Base-by-base conservation (phyloP, 2,888 invertebrate species). In the Antheraea assamensis region DNA sequence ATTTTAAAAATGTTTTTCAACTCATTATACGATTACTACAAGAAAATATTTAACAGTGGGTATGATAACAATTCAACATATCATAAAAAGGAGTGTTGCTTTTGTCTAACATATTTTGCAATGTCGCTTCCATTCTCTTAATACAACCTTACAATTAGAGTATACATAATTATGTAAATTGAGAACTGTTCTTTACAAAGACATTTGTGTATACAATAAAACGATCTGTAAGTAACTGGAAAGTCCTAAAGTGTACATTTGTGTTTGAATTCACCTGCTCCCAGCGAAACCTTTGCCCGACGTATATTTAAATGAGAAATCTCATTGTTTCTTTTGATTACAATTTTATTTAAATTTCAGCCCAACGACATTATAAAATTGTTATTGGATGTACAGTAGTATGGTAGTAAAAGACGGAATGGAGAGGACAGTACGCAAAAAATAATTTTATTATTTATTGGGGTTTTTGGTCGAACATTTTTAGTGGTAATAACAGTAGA, bases 291-390 rank as follows among this genome's bases (percentile, higher is more conserved):
- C 61, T 61, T 61, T 27, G 27, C 7, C 27, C 27, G 27, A 61
- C 15, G 61, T 61, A 24, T 61, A 61, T 61, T 61, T 27, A 61
- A 61, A 61, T 61, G 17, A 61, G 27, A 30, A 61, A 27, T 15
- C 61, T 27, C 61, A 61, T 61, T 61, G 61, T 61, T 27, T 61
- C 61, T 30, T 61, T 61, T 61, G 61, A 61, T 61, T 61, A 61
- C 27, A 30, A 27, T 61, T 61, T 61, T 61, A 27, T 27, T 61
- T 30, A 27, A 61, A 61, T 61, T 61, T 27, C 27, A 27, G 61
- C 13, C 24, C 15, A 61, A 61, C 61, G 61, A 30, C 27, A 61
- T 61, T 27, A 61, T 61, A 61, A 61, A 61, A 27, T 61, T 61
- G 17, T 58, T 27, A 61, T 61, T 61, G 24, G 24, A 61, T 61